These are phyloP conservation scores for Hofmannophila pseudospretella DNA, from an alignment of 2,888 invertebrate genomes.

Conservation along the genomic window DNA sequence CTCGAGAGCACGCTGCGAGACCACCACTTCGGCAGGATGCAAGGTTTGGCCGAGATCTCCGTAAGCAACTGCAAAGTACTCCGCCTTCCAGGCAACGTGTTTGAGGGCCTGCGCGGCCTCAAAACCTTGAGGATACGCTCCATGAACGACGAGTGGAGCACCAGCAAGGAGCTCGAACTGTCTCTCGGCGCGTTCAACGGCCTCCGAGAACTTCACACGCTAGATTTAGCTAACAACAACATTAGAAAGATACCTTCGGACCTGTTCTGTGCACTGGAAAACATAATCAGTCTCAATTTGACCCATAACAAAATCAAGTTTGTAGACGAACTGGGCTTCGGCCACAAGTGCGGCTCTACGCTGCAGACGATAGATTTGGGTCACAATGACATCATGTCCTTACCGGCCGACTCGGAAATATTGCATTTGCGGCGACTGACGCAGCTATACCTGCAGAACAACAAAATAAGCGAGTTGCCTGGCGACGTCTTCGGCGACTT, in stretches of 20 bases:
- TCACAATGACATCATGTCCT: slow-evolving; percentile 85
- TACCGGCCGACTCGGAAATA: slow-evolving; percentile 87
- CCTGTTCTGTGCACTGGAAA: slow-evolving; percentile 87
- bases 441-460: slow-evolving; percentile 88
- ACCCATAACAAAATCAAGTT: slow-evolving; percentile 90
- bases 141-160: slow-evolving; percentile 87
- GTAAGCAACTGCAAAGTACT: slow-evolving; percentile 89
- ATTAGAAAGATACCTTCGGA: slow-evolving; percentile 87
- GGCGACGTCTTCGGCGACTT: slow-evolving; percentile 88
- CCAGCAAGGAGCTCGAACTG: slow-evolving; percentile 84
- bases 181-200: slow-evolving; percentile 84
- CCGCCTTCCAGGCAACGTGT: slow-evolving; percentile 85
- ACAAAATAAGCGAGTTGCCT: slow-evolving; percentile 87
- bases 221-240: slow-evolving; percentile 90
- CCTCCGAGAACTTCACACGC: slow-evolving; percentile 85
- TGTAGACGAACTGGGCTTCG: slow-evolving; percentile 86
- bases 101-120: slow-evolving; percentile 88
- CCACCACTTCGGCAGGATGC: slow-evolving; percentile 84
- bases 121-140: slow-evolving; percentile 88
- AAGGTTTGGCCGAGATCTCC: slow-evolving; percentile 86
- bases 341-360: slow-evolving; percentile 80
- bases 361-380: slow-evolving; percentile 89
- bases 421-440: slow-evolving; percentile 87
- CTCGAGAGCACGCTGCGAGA: slow-evolving; percentile 85
- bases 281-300: slow-evolving; percentile 89